These are phyloP conservation scores for Drosophila arawakana DNA, from an alignment of 1,140 invertebrate species.

Conservation along the genomic window DNA sequence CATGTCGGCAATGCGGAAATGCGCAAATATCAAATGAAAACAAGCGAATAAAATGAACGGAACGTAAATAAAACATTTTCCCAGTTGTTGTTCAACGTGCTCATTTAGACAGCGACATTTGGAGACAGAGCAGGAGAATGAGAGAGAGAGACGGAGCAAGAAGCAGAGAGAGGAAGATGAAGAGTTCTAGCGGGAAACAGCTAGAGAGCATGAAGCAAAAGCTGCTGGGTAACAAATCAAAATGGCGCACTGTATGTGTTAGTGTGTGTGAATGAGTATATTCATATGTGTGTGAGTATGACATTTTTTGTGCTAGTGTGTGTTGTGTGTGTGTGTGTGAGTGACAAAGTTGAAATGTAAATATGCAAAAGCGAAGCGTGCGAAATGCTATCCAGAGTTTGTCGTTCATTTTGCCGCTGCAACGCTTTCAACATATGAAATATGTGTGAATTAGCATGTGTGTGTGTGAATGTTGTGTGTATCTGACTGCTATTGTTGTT, in stretches of 20 bases:
- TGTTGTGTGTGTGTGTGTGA: constrained; percentile 14
- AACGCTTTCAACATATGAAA: constrained; percentile 52
- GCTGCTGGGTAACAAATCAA: constrained; percentile 45
- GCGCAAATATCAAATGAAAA: constrained; percentile 78
- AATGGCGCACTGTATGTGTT: constrained; percentile 17
- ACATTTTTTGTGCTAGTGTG: neutral
- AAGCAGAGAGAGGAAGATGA: neutral
- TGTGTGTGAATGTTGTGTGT: constrained; percentile 7
- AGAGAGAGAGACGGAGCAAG: neutral
- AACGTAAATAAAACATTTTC: constrained; percentile 74
- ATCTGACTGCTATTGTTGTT: constrained; percentile 14
- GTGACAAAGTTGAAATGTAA: constrained; percentile 53
- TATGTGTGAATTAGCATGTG: neutral
- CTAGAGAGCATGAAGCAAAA: neutral
- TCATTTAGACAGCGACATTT: constrained; percentile 43
- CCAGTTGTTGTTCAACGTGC: constrained; percentile 63
- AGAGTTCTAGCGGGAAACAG: neutral
- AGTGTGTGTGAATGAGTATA: neutral
- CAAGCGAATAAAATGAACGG: constrained; percentile 50
- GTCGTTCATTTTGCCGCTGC: constrained; percentile 28
- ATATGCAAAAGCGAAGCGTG: constrained; percentile 45
- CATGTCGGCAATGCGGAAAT: constrained; percentile 81
- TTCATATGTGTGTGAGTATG: neutral
- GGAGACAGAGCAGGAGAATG: neutral
- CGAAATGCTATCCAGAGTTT: constrained; percentile 35